Conservation (phyloP, 2,888 invertebrate species). For the Dilophus febrilis region DNA sequence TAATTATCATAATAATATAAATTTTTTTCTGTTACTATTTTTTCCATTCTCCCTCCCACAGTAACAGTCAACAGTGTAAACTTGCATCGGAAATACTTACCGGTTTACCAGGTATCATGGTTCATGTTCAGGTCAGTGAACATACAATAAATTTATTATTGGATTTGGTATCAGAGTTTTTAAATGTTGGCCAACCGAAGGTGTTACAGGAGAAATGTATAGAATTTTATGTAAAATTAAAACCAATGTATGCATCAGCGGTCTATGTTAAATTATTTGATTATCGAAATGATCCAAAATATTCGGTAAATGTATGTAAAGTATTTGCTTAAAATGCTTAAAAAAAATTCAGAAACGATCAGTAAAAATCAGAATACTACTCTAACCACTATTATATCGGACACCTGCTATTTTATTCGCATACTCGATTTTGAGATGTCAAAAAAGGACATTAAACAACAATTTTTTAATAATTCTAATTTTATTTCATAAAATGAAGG, state of each 20-base stretch:
- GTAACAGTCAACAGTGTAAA: constrained; percentile 18
- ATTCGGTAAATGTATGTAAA: neutral
- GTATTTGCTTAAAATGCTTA: no score
- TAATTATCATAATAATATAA: no score
- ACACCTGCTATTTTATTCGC: no score
- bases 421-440: no score
- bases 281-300: neutral
- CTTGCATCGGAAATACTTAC: constrained; percentile 14
- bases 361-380: no score
- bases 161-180: constrained; percentile 17
- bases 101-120: constrained; percentile 15
- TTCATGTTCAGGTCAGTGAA: constrained; percentile 21
- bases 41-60: no score
- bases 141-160: constrained; percentile 22
- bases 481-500: no score
- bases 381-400: no score
- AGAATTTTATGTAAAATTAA: constrained; percentile 16
- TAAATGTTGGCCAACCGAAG: constrained; percentile 20
- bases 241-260: constrained; percentile 21
- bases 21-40: no score
- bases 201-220: constrained; percentile 19
- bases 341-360: no score
- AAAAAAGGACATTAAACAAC: no score
- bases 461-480: no score
- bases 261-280: constrained; percentile 17